Base-by-base conservation (phyloP, 2,888 invertebrate species). In the Ctena decussata region DNA sequence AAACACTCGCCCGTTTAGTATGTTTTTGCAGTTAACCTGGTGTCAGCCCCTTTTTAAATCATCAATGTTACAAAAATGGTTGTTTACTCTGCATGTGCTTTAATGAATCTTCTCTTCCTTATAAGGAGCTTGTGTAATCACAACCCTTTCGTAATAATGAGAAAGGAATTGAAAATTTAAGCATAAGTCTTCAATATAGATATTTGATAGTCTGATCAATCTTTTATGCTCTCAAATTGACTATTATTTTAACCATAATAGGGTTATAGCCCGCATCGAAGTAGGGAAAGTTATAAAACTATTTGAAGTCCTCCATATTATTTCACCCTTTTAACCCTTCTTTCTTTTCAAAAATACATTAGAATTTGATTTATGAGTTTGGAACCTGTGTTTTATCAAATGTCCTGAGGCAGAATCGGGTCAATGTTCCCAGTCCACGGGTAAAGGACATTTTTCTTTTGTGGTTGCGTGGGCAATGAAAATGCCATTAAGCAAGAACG, bases 241-340 rank as follows among this genome's bases (percentile, higher is more conserved):
- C 53, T 53, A 53, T 53, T 53, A 53, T 53, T 8, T 53, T 53
- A 53, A 5, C 53, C 53, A n/a, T 53, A 15, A 53, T 53, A 18
- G 21, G 12, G n/a, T 53, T 53, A 5, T 18, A 53, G 53, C 53
- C 53, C 53, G 53, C 53, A 53, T 53, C 5, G 53, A 53, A n/a
- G 53, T 11, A n/a, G n/a, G n/a, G 53, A 53, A 53, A 5, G 12
- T 21, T 15, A 30, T 73, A 73, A 75, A 57, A 49, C 3, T 60
- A 37, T 75, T 53, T 57, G 75, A 75, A 46, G 41, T 32, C 32
- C 35, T 32, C 75, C 75, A 57, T 75, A 35, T 53, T 60, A 75
- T n/a, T 11, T 37, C 44, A 30, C 37, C 75, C 39, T 49, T 53
- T 75, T 57, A 35, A 60, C 57, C 60, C 39, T 53, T 57, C 75